These are phyloP conservation scores for Pseudococcus jackbeardsleyi DNA, from an alignment of 2,888 invertebrate genomes.

Conservation along the genomic window DNA sequence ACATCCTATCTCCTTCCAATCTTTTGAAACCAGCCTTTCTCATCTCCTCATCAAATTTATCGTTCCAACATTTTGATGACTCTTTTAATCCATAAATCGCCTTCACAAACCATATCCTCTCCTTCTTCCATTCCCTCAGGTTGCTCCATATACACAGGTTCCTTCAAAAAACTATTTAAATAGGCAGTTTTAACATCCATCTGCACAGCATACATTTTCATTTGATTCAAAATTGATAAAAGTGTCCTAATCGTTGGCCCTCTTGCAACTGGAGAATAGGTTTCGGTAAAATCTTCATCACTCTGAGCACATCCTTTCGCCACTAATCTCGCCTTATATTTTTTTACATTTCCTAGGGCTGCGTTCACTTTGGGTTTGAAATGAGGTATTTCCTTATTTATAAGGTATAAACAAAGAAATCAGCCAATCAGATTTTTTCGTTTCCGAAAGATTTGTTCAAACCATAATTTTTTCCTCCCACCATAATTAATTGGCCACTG, in stretches of 20 bases:
- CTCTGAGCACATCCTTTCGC: too few species aligned
- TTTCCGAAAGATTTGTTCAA: too few species aligned
- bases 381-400: too few species aligned
- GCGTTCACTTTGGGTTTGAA: too few species aligned
- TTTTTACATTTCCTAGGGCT: not conserved
- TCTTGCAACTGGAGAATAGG: too few species aligned
- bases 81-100: conserved; percentile 18
- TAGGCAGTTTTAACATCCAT: conserved; percentile 8
- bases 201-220: conserved; percentile 2
- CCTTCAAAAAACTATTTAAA: not conserved
- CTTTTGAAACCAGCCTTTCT: not conserved
- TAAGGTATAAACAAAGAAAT: too few species aligned
- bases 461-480: too few species aligned
- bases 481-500: too few species aligned
- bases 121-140: not conserved
- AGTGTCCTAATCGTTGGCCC: conserved; percentile 21
- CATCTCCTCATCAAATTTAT: not conserved
- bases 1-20: not conserved
- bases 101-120: not conserved
- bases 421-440: too few species aligned
- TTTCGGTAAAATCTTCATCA: too few species aligned
- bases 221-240: too few species aligned
- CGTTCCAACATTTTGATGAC: conserved; percentile 6
- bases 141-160: too few species aligned
- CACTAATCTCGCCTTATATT: not conserved